These are phyloP conservation scores for Tragelaphus imberbis DNA, from an alignment of 2,113 vertebrate genomes.

Conservation along the genomic window DNA sequence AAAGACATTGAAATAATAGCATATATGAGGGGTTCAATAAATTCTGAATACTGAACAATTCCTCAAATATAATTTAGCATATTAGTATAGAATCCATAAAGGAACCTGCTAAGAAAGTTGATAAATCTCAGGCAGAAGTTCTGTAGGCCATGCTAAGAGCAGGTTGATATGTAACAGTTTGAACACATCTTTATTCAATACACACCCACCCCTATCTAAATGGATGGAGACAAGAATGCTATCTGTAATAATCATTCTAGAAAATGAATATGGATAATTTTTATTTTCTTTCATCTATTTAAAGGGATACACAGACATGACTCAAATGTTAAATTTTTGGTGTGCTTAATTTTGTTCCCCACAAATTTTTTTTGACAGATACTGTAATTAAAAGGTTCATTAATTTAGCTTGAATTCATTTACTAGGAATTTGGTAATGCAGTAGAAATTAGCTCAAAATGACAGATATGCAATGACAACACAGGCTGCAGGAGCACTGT, in stretches of 20 bases:
- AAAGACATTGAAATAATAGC: not conserved
- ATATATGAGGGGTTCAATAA: conserved; percentile 1
- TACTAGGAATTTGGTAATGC: not conserved
- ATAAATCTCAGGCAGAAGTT: not conserved
- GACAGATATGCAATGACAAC: not conserved
- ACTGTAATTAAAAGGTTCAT: not conserved
- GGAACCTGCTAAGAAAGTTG: not conserved
- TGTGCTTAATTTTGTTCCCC: not conserved
- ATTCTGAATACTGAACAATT: conserved; percentile 26
- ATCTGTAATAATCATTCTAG: not conserved
- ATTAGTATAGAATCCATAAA: not conserved
- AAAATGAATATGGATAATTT: not conserved
- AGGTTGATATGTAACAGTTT: not conserved
- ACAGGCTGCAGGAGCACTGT: not conserved
- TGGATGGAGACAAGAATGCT: not conserved
- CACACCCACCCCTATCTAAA: not conserved
- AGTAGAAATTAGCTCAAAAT: not conserved
- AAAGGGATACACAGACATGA: not conserved
- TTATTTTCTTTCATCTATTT: not conserved
- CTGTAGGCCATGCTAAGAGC: not conserved
- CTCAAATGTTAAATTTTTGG: not conserved
- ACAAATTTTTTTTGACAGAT: not conserved
- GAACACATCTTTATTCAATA: not conserved
- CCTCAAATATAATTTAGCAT: not conserved
- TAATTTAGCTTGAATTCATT: not conserved